Evolutionary conservation across 2,888 invertebrate genomes (phyloP), one percentile per base, ranked within the genome.

Genomic region (Drosophila formosana): DNA sequence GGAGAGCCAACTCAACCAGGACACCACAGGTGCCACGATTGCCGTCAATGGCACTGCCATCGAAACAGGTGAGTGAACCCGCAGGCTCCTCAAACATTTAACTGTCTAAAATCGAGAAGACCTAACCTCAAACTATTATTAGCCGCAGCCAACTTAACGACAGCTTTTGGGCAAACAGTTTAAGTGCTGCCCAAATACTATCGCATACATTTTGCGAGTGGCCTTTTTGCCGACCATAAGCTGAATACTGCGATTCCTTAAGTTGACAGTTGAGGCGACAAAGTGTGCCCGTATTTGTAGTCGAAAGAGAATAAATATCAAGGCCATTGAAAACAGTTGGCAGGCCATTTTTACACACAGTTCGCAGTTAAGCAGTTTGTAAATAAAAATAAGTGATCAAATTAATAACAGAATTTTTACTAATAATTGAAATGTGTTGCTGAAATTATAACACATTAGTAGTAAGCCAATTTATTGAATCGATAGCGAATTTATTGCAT

Each of bases 21-120:
- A 64, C 25, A 57, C 77, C 49, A 72, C 74, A n/a, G 80, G 69
- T 52, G 46, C 83, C 65, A 75, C 78, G 45, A 61, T 69, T 4
- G 39, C 66, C 43, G 69, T 65, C 46, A 90, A 92, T 67, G 77
- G 75, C 68, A 91, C 90, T 52, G 58, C 51, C 13, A 51, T 66
- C 41, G 65, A 75, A 51, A 69, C 83, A 55, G 91, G 90, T 90
- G 56, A 79, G 74, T 60, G 11, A 30, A 8, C n/a, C 30, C 5
- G 7, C 30, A 30, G 7, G 4, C 13, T 9, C 3, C 30, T 5
- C 23, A 30, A 30, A 18, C 23, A 34, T 2, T 34, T 34, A 34
- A 3, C 34, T 34, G 11, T 8, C 9, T 18, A 18, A 18, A 18
- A 18, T 18, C 18, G 2, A 18, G 23, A 9, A 18, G 23, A 45